Evolutionary conservation across 1,140 invertebrate genomes (phyloP), one percentile per base, ranked within the genome.

Genomic region (Zophobas morio): DNA sequence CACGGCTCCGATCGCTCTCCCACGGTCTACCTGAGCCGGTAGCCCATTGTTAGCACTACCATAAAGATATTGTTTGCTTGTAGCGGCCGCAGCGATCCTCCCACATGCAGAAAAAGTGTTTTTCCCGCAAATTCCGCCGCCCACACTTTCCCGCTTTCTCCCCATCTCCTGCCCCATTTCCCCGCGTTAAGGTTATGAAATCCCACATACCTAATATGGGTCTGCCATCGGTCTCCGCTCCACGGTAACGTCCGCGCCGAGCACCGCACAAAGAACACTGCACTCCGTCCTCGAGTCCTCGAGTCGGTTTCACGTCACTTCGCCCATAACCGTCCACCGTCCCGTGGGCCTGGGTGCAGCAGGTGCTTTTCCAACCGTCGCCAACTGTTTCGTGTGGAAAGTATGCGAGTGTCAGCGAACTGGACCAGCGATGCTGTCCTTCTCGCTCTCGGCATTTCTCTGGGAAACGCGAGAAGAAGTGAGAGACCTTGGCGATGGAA

Each of bases 401-500:
- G 37, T 42, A 66, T 42, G 60, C 60, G 60, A 66, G 40, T 49
- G 53, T 75, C 47, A 57, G 36, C 56, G 47, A 57, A 60, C 56
- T 63, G 54, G 74, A 75, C 54, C 42, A 53, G 6, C 46, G 37
- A 42, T 75, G 73, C 73, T 57, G 54, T 60, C 53, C 63, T 49
- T 75, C 42, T 75, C 51, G 60, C 60, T 66, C 56, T 6, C 20
- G 39, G 51, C 56, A 60, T 4, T 56, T 71, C 70, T 47, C 40
- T 35, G 47, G 54, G 60, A 47, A 57, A 2, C 4, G 53, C 40
- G 71, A 66, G 57, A 75, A 49, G 60, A 53, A 75, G 40, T 47
- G 74, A 75, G 74, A 66, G 74, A 75, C 74, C 74, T 75, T 75
- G 74, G 66, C 71, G 42, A 20, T 75, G 74, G 74, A 75, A 75